Evolutionary conservation across 2,888 invertebrate genomes (phyloP).

Genomic region (Acleris holmiana): DNA sequence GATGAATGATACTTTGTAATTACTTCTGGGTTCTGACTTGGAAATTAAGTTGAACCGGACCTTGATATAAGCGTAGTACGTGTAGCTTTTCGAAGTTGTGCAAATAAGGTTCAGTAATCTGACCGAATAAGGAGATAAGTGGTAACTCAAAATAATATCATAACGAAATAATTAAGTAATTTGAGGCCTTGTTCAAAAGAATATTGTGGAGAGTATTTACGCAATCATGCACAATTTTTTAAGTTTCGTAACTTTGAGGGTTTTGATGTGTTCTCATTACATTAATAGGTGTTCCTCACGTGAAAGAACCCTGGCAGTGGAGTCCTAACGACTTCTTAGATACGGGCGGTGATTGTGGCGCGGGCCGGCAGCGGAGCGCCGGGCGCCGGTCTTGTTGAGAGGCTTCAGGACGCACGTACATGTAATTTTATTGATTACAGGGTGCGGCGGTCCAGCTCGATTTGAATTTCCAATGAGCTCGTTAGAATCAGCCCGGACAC

Average conservation of each 20-base stretch:
- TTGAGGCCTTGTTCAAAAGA: neutral
- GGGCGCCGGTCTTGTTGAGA: slow-evolving; percentile 49
- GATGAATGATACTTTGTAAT: slow-evolving; percentile 75
- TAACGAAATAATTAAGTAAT: neutral
- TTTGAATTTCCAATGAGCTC: slow-evolving; percentile 84
- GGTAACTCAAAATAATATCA: neutral
- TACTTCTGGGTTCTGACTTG: slow-evolving; percentile 65
- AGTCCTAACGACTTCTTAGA: slow-evolving; percentile 31
- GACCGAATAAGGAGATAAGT: neutral
- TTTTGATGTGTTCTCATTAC: slow-evolving; percentile 57
- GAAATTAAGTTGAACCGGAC: slow-evolving; percentile 59
- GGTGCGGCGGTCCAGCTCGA: slow-evolving; percentile 73
- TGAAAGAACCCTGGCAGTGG: slow-evolving; percentile 10
- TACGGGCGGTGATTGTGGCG: slow-evolving; percentile 39
- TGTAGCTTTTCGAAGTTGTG: slow-evolving; percentile 50
- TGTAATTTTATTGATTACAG: slow-evolving; percentile 83
- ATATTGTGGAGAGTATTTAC: no score
- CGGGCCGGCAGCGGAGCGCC: slow-evolving; percentile 10
- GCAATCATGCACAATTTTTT: no score
- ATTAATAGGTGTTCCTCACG: slow-evolving; percentile 12
- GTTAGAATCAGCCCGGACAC: slow-evolving; percentile 73
- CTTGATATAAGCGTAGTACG: slow-evolving; percentile 53
- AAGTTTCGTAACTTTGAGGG: neutral
- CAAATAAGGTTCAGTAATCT: neutral
- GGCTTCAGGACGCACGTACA: slow-evolving; percentile 78